These are phyloP conservation scores for Microcebus murinus DNA, from an alignment of 2,113 vertebrate genomes.

Conservation along the genomic window DNA sequence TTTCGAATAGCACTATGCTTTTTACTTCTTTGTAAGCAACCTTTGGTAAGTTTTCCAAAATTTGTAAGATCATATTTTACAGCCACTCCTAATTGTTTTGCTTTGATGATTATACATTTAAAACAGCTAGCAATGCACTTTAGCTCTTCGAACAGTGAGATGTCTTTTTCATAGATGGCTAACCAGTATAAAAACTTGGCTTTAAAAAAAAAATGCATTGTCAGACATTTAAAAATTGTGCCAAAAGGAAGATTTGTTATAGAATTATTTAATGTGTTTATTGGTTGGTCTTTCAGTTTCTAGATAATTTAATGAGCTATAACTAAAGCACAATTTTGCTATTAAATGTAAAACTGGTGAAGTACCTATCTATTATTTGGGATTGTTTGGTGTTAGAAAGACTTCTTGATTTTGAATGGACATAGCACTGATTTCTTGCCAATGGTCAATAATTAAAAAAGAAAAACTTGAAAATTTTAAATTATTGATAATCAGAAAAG, in stretches of 20 bases:
- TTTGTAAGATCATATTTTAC: not conserved
- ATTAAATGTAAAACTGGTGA: not conserved
- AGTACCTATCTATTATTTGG: not conserved
- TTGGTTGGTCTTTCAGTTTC: not conserved
- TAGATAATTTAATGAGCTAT: not conserved
- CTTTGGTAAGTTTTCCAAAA: not conserved
- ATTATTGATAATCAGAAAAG: not conserved
- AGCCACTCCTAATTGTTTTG: not conserved
- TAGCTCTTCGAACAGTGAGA: not conserved
- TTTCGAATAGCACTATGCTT: not conserved
- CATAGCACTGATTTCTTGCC: not conserved
- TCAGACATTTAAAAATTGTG: slow-evolving; percentile 15
- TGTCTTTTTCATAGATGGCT: not conserved
- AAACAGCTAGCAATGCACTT: not conserved
- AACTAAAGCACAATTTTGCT: not conserved
- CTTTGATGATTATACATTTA: not conserved
- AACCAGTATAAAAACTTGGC: not conserved
- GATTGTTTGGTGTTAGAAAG: not conserved
- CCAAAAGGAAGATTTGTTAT: not conserved
- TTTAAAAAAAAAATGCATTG: not conserved
- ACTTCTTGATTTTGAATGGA: not conserved
- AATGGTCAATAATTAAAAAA: not conserved
- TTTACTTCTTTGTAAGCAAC: not conserved
- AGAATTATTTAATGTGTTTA: not conserved
- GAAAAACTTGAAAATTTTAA: not conserved